These are phyloP conservation scores for Chaetops frenatus DNA, from an alignment of 2,113 vertebrate species.

Conservation along the genomic window DNA sequence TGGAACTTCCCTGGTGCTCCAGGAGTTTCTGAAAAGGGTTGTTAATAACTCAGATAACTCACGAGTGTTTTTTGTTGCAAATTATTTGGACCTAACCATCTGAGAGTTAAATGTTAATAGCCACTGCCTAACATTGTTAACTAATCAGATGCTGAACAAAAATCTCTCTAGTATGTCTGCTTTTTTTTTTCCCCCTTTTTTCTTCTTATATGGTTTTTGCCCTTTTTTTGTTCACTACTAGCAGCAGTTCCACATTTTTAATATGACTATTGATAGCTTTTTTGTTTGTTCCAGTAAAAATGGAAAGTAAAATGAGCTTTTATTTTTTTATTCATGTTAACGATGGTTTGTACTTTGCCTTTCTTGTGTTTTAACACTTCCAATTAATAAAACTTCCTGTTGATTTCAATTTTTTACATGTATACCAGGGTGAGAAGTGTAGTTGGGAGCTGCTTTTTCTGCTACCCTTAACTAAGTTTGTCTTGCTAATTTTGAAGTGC, in stretches of 20 bases:
- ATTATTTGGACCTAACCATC: not conserved
- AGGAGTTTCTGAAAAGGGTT: not conserved
- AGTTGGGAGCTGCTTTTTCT: not conserved
- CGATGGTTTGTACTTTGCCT: not conserved
- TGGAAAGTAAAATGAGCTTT: not conserved
- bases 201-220: not conserved
- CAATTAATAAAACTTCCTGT: not conserved
- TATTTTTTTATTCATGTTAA: not conserved
- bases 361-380: not conserved
- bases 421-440: not conserved
- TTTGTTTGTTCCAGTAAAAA: not conserved
- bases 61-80: not conserved
- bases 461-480: not conserved
- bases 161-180: not conserved
- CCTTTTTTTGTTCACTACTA: no score
- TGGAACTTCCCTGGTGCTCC: not conserved
- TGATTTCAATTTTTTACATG: not conserved
- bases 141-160: not conserved
- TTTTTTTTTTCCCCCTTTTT: accelerated
- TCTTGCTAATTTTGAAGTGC: not conserved
- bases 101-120: not conserved
- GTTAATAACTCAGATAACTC: not conserved
- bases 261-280: not conserved
- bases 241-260: not conserved
- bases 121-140: not conserved